Evolutionary conservation across 2,888 invertebrate species (phyloP), one percentile per base, ranked within the genome.

Genomic region (Anthophora plumipes): DNA sequence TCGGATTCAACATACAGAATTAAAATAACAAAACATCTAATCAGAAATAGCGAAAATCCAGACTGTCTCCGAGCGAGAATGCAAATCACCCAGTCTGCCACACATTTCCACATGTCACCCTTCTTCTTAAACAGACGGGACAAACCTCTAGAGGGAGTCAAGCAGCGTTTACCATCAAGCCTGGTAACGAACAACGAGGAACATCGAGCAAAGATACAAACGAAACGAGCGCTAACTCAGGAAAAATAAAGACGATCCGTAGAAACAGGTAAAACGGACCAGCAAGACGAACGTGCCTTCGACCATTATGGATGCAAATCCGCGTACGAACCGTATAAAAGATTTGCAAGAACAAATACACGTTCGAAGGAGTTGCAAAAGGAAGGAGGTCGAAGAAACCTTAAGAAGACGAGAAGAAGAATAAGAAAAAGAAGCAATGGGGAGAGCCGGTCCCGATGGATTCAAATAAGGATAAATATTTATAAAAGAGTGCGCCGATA

Each of bases 391-490:
- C 50, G 22, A 52, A n/a, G 55, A 55, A 14, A 22, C 59, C 64
- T n/a, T 50, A 60, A 68, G 60, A 69, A 43, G 43, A 55, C 31
- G 31, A 4, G 31, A 31, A 37, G 70, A 79, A 39, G 63, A 22
- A 20, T 12, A 43, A 46, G 17, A 22, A 71, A n/a, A 37, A 59
- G 64, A 63, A 66, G 31, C 55, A 61, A 31, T n/a, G n/a, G n/a
- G 46, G 63, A 20, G 64, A 59, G 43, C 52, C 48, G 82, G 82
- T 84, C 87, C 87, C 87, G 86, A 82, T 87, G 88, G 91, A 92
- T 92, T 92, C 90, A 90, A 92, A 92, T 90, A 90, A 91, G 91
- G 89, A 92, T 92, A 92, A 92, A 92, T 92, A 92, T 92, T 92
- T 92, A 92, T 92, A 91, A 92, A 92, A 91, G 90, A 88, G 88